Evolutionary conservation across 1,140 invertebrate genomes (phyloP).

Genomic region (Thereuonema tuberculata): DNA sequence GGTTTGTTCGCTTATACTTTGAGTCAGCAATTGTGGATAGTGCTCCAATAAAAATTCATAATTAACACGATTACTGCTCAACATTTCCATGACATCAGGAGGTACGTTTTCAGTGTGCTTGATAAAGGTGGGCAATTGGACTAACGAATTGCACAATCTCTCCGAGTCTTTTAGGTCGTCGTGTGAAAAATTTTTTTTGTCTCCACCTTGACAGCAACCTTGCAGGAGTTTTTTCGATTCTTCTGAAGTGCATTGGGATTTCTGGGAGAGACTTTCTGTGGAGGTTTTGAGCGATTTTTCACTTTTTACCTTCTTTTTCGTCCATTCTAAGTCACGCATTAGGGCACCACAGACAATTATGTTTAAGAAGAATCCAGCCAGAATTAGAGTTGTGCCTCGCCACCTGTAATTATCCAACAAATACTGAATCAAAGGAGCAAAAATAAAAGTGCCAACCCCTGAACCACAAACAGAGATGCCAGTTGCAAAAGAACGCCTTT

Average conservation of each 20-base stretch:
- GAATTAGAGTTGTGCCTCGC: slow-evolving; percentile 67
- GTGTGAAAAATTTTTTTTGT: not conserved
- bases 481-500: slow-evolving; percentile 76
- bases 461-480: slow-evolving; percentile 76
- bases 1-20: not conserved
- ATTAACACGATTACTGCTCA: slow-evolving; percentile 42
- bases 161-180: slow-evolving; percentile 16
- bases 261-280: slow-evolving; percentile 7
- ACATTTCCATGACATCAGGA: slow-evolving; percentile 52
- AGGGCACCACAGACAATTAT: slow-evolving; percentile 71
- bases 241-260: not conserved
- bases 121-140: slow-evolving; percentile 67
- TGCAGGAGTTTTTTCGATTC: not conserved
- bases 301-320: slow-evolving; percentile 20
- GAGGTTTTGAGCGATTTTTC: slow-evolving; percentile 13
- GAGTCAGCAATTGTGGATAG: slow-evolving; percentile 8
- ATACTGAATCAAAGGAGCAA: slow-evolving; percentile 67
- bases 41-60: slow-evolving; percentile 11
- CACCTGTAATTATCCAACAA: slow-evolving; percentile 65
- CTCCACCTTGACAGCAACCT: not conserved
- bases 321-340: slow-evolving; percentile 56
- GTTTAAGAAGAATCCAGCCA: slow-evolving; percentile 72
- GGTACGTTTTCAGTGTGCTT: slow-evolving; percentile 54
- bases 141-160: slow-evolving; percentile 57
- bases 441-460: slow-evolving; percentile 64